Conservation (phyloP, 1,140 invertebrate genomes). For the Drosophila tsacasi region DNA sequence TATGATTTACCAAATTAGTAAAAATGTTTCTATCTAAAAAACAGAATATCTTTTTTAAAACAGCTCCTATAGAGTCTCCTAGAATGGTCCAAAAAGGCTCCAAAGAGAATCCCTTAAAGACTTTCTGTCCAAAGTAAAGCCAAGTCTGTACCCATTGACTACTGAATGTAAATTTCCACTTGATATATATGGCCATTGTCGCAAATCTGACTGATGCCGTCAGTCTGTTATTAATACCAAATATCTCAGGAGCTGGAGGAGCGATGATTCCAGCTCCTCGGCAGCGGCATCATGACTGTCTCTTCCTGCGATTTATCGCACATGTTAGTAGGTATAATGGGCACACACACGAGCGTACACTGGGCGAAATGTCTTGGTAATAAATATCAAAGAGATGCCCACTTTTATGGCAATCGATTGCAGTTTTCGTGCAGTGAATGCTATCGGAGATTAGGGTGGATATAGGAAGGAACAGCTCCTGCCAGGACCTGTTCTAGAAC, state of each 20-base stretch:
- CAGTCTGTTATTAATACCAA: constrained; percentile 5
- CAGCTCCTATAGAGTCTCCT: background rate
- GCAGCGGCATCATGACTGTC: background rate
- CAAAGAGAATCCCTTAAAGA: no score
- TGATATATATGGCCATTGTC: background rate
- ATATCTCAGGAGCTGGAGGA: background rate
- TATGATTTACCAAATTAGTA: background rate
- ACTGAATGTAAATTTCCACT: background rate
- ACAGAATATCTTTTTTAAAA: no score
- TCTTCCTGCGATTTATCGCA: constrained; percentile 32
- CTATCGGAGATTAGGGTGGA: background rate
- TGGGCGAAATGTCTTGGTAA: background rate
- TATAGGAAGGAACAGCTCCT: no score
- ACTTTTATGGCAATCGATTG: constrained; percentile 10
- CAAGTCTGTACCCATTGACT: background rate
- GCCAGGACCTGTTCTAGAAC: background rate
- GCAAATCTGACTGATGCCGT: constrained; percentile 7
- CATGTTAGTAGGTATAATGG: constrained; percentile 15
- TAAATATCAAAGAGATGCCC: background rate
- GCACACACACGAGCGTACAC: constrained; percentile 1
- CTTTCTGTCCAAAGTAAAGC: background rate
- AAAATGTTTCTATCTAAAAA: background rate
- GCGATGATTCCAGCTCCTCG: background rate
- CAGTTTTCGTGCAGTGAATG: constrained; percentile 12
- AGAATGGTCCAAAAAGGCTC: background rate